A percentile compares a stretch with the other conserved stretches of the same genome.
Evolutionary conservation across 2,797 vertebrate genomes (phyloP).

Genomic region (Micromesistius poutassou): DNA sequence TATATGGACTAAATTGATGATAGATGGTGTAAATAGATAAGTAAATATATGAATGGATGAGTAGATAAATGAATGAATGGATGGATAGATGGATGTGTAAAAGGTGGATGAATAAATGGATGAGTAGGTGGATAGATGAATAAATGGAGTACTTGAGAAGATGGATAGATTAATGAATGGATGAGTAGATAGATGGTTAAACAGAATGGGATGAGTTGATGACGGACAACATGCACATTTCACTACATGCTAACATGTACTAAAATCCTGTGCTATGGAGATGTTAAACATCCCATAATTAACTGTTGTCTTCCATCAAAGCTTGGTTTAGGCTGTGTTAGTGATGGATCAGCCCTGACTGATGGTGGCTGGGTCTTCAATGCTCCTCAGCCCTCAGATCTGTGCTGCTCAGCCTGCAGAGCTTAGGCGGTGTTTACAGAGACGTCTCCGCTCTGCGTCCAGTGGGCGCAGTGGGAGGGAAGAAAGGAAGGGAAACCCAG

Average conservation of each 20-base stretch:
- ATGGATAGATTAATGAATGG: background rate
- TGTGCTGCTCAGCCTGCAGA: conserved; percentile 40
- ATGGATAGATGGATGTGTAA: too few relatives aligned
- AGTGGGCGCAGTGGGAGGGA: conserved; percentile 36
- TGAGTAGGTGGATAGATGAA: too few relatives aligned
- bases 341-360: conserved; percentile 61
- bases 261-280: conserved; percentile 21
- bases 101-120: too few relatives aligned
- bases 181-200: background rate
- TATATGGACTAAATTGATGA: too few relatives aligned
- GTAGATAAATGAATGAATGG: too few relatives aligned
- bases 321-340: conserved; percentile 49
- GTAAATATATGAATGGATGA: too few relatives aligned
- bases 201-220: background rate
- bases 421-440: conserved; percentile 61
- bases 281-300: conserved; percentile 29
- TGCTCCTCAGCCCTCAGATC: conserved; percentile 49
- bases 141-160: background rate
- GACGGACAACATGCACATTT: background rate
- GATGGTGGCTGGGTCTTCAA: conserved; percentile 58
- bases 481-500: conserved; percentile 48
- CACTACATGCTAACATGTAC: conserved; percentile 29
- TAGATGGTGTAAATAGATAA: too few relatives aligned
- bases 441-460: conserved; percentile 23
- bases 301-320: conserved; percentile 58